phyloP scores from a whole-genome alignment of 2,797 vertebrate species.

The Ambastaia sidthimunki region DNA sequence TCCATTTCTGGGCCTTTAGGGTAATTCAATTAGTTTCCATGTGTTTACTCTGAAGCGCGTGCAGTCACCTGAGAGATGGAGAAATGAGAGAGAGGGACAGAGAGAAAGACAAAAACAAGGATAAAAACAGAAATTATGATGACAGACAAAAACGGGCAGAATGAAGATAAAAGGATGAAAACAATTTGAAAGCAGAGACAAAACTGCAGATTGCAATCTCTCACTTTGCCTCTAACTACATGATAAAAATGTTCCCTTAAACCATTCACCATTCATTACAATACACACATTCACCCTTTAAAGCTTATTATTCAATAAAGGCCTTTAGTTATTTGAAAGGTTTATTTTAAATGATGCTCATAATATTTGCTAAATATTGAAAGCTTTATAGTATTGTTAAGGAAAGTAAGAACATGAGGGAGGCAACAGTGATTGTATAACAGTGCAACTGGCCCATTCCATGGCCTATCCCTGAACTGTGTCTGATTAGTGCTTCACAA shows the following conservation, averaged over 20 bases:
- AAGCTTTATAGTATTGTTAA: too few relatives aligned
- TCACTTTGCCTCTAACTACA: neutral
- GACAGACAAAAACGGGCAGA: conserved; percentile 17
- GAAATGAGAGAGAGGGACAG: conserved; percentile 4
- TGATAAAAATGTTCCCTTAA: neutral
- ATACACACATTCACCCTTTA: neutral
- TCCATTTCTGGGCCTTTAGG: conserved; percentile 60
- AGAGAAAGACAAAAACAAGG: neutral
- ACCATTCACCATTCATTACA: neutral
- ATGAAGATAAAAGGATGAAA: conserved; percentile 16
- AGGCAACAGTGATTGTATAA: too few relatives aligned
- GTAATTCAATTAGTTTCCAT: conserved; percentile 68
- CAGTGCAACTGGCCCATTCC: too few relatives aligned
- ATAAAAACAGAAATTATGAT: conserved; percentile 39
- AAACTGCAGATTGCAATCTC: neutral
- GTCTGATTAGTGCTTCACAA: too few relatives aligned
- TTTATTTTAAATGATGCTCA: too few relatives aligned
- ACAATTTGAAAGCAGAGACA: neutral
- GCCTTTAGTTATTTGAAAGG: too few relatives aligned
- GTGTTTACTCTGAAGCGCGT: conserved; percentile 58
- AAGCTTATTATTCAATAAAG: too few relatives aligned
- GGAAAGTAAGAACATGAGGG: too few relatives aligned
- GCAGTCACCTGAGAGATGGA: conserved; percentile 38
- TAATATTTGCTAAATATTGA: too few relatives aligned
- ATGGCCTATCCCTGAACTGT: too few relatives aligned